Conservation (phyloP, 2,113 vertebrate genomes). For the Macrotis lagotis region DNA sequence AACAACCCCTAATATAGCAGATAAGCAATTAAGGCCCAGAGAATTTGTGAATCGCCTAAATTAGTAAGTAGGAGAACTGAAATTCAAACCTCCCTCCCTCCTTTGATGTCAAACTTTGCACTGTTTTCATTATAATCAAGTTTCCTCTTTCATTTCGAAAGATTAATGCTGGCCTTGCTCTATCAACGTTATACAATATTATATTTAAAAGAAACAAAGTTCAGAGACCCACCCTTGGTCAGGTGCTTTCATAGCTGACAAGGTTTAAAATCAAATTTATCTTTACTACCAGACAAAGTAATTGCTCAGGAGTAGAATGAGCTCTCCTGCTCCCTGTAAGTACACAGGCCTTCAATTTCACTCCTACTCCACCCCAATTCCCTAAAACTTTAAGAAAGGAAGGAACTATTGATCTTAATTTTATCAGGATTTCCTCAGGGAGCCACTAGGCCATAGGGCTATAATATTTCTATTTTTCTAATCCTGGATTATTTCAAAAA, state of each 20-base stretch:
- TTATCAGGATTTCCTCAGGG: slow-evolving; percentile 46
- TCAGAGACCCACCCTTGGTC: neutral
- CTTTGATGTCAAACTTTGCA: neutral
- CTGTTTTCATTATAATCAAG: slow-evolving; percentile 4
- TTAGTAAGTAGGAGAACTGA: no score
- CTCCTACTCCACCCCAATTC: neutral
- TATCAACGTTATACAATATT: neutral
- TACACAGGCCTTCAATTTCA: neutral
- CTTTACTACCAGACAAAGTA: neutral
- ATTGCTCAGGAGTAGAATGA: neutral
- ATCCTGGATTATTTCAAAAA: slow-evolving; percentile 27
- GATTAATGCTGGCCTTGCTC: neutral
- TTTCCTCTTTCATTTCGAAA: slow-evolving; percentile 20
- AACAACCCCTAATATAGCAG: neutral
- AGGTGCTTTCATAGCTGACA: neutral
- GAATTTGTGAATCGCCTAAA: neutral
- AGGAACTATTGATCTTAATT: neutral
- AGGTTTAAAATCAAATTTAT: neutral
- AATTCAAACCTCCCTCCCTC: neutral
- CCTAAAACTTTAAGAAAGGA: neutral
- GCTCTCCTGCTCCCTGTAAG: neutral
- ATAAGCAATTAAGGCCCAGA: neutral
- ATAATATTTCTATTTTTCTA: slow-evolving; percentile 3
- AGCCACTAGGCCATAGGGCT: neutral
- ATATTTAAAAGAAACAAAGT: neutral